Base-by-base conservation (phyloP, 2,888 invertebrate genomes). In the Argynnis bischoffii region DNA sequence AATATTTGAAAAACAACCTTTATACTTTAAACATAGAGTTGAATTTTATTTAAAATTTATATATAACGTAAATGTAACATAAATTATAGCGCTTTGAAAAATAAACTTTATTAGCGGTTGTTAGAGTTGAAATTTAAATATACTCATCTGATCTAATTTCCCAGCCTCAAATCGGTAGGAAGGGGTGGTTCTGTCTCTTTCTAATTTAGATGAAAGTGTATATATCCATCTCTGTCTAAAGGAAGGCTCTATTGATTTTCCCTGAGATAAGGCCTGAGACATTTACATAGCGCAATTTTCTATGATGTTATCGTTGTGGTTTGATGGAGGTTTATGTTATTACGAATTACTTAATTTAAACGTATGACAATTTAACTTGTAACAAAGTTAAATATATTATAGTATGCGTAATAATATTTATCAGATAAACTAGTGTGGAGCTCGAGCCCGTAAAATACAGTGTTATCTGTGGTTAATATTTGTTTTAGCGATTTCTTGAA, bases 221-320 rank as follows among this genome's bases (percentile, higher is more conserved):
- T 76, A 68, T 53, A 3, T 14, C 74, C 64, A 16, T 85, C 82
- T 73, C 77, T 72, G 15, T 69, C 69, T 57, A 48, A 14, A 26
- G 66, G 69, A 69, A 67, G 69, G 77, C 77, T 83, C 80, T 88
- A 88, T 88, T 87, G 88, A 88, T 88, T 88, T 88, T 87, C 84
- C 74, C 76, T 69, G 73, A 78, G 78, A 79, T 79, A 79, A 75
- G 76, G 77, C 79, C 81, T 81, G 71, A 61, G 61, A 73, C 80
- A 86, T 86, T 84, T 86, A 81, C 85, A 86, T 86, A 83, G 79
- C 78, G 80, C 80, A 79, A 81, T 82, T 81, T 81, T 75, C 73
- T 77, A 72, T 69, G 70, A 72, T 69, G 69, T 63, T 71, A 64
- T 72, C 71, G 50, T 46, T 6, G 57, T 5, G 6, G 57, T 16